Evolutionary conservation across 2,888 invertebrate species (phyloP).

Genomic region (Drosophila monieri): DNA sequence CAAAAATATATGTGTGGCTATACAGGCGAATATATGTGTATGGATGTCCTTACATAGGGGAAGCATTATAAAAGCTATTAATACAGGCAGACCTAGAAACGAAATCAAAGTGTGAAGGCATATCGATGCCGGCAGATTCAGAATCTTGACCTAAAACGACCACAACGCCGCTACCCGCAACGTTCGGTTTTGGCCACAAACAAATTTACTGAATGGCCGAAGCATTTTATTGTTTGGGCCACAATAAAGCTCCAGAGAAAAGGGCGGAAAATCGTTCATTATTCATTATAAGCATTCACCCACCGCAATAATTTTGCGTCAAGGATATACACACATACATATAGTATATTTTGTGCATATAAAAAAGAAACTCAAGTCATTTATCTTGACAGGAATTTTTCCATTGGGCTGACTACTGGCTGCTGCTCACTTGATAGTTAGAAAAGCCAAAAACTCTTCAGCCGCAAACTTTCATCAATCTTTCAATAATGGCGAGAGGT

Average conservation of each 20-base stretch:
- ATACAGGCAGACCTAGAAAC: constrained; percentile 40
- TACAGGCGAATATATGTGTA: constrained; percentile 38
- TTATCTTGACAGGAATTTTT: constrained; percentile 63
- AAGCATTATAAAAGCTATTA: constrained; percentile 75
- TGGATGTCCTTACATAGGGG: constrained; percentile 45
- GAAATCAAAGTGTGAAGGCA: constrained; percentile 72
- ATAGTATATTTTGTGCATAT: constrained; percentile 19
- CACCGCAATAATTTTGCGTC: constrained; percentile 68
- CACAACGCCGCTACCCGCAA: background rate
- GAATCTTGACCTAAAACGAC: constrained; percentile 15
- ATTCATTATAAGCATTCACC: constrained; percentile 71
- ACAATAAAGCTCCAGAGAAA: constrained; percentile 63
- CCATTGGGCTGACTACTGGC: background rate
- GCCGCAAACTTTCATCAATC: constrained; percentile 71
- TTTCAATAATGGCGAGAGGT: constrained; percentile 66
- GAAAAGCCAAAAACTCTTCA: constrained; percentile 30
- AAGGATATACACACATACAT: constrained; percentile 3
- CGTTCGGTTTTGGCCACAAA: constrained; percentile 28
- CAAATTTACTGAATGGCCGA: constrained; percentile 64
- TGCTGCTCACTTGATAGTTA: constrained; percentile 33
- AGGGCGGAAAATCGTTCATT: constrained; percentile 73
- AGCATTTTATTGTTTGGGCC: constrained; percentile 68
- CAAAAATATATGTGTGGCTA: constrained; percentile 6
- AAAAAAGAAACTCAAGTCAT: constrained; percentile 59
- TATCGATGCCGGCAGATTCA: constrained; percentile 45